Percentiles rank a stretch among this genome's conserved stretches.
Evolutionary conservation across 2,113 vertebrate species (phyloP).

Genomic region (Semnornis frantzii): DNA sequence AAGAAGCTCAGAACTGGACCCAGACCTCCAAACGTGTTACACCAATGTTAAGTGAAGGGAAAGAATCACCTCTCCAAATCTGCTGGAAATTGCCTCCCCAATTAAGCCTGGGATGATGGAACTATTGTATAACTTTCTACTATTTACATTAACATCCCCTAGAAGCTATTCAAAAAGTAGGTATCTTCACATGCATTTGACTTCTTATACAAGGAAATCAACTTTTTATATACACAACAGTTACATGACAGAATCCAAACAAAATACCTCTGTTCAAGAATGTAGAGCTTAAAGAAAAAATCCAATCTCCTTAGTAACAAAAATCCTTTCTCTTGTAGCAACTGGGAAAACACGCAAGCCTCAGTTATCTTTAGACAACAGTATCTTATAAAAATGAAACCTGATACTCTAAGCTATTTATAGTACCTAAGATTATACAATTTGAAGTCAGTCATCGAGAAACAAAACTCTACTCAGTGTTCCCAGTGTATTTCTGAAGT

Average conservation of each 20-base stretch:
- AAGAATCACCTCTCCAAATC: not conserved
- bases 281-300: not conserved
- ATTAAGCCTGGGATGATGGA: not conserved
- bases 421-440: not conserved
- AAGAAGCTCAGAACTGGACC: not conserved
- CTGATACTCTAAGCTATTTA: not conserved
- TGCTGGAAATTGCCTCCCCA: not conserved
- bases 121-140: not conserved
- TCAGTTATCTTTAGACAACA: not conserved
- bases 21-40: not conserved
- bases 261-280: not conserved
- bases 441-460: not conserved
- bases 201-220: not conserved
- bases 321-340: not conserved
- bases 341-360: not conserved
- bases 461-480: not conserved
- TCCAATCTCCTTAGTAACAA: not conserved
- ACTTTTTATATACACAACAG: not conserved
- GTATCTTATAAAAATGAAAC: not conserved
- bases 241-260: not conserved
- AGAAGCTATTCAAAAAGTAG: not conserved
- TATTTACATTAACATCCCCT: not conserved
- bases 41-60: not conserved
- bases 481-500: not conserved
- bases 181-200: not conserved